Evolutionary conservation across 2,888 invertebrate genomes (phyloP), one percentile per base, ranked within the genome.

Genomic region (Biston betularia): DNA sequence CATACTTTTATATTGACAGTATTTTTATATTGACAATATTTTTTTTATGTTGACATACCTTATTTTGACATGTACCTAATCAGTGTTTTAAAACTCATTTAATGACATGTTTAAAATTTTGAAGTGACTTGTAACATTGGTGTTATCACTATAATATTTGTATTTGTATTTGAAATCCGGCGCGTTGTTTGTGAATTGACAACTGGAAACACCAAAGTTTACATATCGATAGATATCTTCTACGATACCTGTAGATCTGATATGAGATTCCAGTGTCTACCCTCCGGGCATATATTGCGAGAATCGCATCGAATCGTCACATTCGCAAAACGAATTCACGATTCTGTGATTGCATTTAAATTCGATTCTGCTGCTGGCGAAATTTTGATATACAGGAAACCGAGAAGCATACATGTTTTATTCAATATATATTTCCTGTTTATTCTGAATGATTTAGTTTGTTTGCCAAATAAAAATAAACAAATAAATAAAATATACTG

Each of bases 251-350:
- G 35, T 42, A 11, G 11, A 59, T 72, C 63, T 64, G 75, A 82
- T 85, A 83, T 83, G 78, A 83, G 78, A 87, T 86, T 82, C 79
- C 77, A 73, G 42, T 74, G 74, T 80, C 77, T 77, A 78, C 76
- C 77, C 78, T 77, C 72, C 74, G 81, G 81, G 80, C 76, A 83
- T 83, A 85, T 84, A 88, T 86, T 83, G 85, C 80, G 84, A 84
- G 82, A 83, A 84, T 86, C 81, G 79, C 82, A 84, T 83, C 79
- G 81, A 75, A 78, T 78, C 79, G 81, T 75, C 78, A 77, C 79
- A 78, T 82, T 79, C 72, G 74, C 71, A 75, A 79, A 79, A 77
- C 79, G 81, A 80, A 80, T 73, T 76, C 77, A 74, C 78, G 76
- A 76, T 79, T n/a, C 75, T 77, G 75, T 80, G 85, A 88, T 86